phyloP scores from a whole-genome alignment of 1,140 invertebrate genomes.

The Drosophila kohkoa region DNA sequence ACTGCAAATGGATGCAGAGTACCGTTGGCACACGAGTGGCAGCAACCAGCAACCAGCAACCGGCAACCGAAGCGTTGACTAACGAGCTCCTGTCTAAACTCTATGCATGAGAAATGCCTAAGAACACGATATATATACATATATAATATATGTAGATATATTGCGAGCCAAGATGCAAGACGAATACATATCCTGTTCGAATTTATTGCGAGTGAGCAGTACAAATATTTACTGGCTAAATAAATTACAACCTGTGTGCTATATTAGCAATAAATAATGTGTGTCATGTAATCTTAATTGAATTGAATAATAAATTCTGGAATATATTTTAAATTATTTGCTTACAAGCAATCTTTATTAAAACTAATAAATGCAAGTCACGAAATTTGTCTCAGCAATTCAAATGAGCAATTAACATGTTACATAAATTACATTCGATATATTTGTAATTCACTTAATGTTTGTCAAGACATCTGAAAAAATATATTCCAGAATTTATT shows the following conservation, averaged over 20 bases:
- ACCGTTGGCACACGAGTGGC: background rate
- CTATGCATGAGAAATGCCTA: conserved; percentile 25
- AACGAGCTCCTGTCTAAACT: conserved; percentile 43
- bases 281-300: no score
- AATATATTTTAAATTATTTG: no score
- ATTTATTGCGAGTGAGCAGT: background rate
- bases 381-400: no score
- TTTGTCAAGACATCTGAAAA: no score
- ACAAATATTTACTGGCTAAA: background rate
- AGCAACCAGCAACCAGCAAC: conserved; percentile 27
- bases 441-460: no score
- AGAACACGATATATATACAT: background rate
- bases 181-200: conserved; percentile 4
- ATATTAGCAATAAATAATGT: no score
- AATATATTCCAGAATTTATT: no score
- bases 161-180: background rate
- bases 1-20: conserved; percentile 7
- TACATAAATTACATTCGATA: no score
- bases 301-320: no score
- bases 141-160: background rate
- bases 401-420: no score
- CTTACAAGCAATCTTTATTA: no score
- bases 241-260: background rate
- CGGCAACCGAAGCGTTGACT: conserved; percentile 31
- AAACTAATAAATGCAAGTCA: no score